These are phyloP conservation scores for Chelmon rostratus DNA, from an alignment of 2,797 vertebrate species.

Conservation along the genomic window DNA sequence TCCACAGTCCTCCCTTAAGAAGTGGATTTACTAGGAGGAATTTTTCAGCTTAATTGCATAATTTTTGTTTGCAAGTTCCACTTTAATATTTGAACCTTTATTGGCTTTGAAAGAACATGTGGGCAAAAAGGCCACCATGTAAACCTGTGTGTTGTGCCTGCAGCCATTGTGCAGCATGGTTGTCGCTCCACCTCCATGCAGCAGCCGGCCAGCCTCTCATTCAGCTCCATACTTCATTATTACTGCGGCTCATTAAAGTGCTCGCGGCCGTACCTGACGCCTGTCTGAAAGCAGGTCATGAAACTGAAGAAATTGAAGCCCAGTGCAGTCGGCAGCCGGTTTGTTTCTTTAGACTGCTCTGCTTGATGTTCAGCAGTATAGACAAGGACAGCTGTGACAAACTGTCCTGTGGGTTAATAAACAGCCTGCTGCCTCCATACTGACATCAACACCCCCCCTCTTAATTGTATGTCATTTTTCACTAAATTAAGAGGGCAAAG, in stretches of 20 bases:
- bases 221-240: constrained; percentile 31
- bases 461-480: not conserved
- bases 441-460: not conserved
- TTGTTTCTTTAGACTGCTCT: not conserved
- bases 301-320: constrained; percentile 44
- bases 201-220: constrained; percentile 16
- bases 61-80: not conserved
- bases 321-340: not conserved
- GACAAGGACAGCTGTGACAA: not conserved
- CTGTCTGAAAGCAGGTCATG: constrained; percentile 31
- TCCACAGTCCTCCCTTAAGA: not conserved
- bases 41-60: not conserved
- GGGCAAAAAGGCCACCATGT: not conserved
- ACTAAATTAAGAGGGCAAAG: not conserved
- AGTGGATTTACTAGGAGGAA: not conserved
- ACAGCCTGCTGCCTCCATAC: not conserved
- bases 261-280: constrained; percentile 14
- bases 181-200: constrained; percentile 28
- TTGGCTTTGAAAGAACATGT: not conserved
- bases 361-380: not conserved
- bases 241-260: constrained; percentile 41
- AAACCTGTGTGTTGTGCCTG: constrained; percentile 2
- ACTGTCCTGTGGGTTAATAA: not conserved
- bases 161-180: not conserved
- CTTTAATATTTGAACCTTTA: not conserved